Evolutionary conservation across 1,140 invertebrate species (phyloP).

Genomic region (Venustaconcha ellipsiformis): DNA sequence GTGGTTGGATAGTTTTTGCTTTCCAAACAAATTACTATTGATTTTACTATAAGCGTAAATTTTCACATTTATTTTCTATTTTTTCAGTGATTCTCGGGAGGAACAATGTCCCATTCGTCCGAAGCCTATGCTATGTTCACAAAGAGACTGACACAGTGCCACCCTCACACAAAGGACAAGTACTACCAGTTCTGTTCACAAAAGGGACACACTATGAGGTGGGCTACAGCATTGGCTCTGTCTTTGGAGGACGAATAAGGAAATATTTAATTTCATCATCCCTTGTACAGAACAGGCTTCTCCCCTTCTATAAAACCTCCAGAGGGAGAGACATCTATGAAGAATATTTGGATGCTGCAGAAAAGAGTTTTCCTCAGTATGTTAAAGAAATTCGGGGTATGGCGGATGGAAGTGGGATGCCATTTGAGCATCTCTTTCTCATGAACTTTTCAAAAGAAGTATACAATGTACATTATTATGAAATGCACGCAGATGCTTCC

Average conservation of each 20-base stretch:
- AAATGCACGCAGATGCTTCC: background rate
- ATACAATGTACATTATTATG: background rate
- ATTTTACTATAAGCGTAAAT: no score
- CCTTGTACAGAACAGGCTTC: background rate
- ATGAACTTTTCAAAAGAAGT: constrained; percentile 5
- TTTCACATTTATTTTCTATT: no score
- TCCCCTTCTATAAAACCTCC: constrained; percentile 2
- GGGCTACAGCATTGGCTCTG: constrained; percentile 3
- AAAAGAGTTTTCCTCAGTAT: constrained; percentile 6
- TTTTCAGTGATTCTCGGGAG: no score
- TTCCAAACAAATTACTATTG: no score
- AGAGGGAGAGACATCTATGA: constrained; percentile 12
- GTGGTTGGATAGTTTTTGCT: no score
- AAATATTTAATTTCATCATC: background rate
- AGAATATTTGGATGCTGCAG: background rate
- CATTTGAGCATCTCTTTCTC: constrained; percentile 2
- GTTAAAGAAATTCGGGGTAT: constrained; percentile 10
- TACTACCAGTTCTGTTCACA: background rate
- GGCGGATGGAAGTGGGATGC: background rate
- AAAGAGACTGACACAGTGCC: no score
- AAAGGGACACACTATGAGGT: constrained; percentile 8
- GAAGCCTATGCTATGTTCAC: no score
- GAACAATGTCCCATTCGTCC: no score
- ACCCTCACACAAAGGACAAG: no score
- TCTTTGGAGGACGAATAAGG: background rate